Percentiles rank a stretch among this genome's conserved stretches.
phyloP scores from a whole-genome alignment of 2,888 invertebrate species.

The Andrena bicolor region DNA sequence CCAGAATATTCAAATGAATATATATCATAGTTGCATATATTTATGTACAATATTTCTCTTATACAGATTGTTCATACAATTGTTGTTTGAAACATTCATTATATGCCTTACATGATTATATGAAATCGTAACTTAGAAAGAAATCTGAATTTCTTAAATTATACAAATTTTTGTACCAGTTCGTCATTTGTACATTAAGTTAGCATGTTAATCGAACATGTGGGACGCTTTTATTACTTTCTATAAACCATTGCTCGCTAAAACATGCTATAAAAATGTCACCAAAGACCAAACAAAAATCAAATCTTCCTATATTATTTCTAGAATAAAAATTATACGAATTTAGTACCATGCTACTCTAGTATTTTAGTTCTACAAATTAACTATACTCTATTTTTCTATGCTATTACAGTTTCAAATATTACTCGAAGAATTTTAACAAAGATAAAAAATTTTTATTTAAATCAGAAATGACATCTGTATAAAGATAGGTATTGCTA shows the following conservation, averaged over 20 bases:
- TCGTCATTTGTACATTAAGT: conserved; percentile 65
- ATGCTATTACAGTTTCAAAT: not conserved
- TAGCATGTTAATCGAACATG: conserved; percentile 55
- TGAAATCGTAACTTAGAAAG: conserved; percentile 50
- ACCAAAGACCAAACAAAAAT: conserved; percentile 25
- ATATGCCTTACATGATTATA: conserved; percentile 39
- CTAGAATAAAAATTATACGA: conserved; percentile 32
- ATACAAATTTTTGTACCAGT: conserved; percentile 65
- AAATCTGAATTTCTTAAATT: conserved; percentile 53
- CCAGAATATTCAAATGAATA: conserved; percentile 21
- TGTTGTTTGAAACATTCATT: conserved; percentile 31
- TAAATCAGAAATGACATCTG: conserved; percentile 18
- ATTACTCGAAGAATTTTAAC: not conserved
- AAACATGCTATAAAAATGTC: conserved; percentile 44
- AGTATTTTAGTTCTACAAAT: conserved; percentile 10
- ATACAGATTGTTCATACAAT: conserved; percentile 49
- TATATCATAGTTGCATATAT: conserved; percentile 45
- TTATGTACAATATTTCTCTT: conserved; percentile 49
- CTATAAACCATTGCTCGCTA: conserved; percentile 30
- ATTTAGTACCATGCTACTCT: conserved; percentile 4
- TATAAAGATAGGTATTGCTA: conserved; percentile 32
- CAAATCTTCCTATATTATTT: conserved; percentile 7
- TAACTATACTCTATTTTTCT: not conserved
- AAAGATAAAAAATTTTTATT: not conserved
- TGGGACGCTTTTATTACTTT: conserved; percentile 41